Percentiles rank a stretch among this genome's conserved stretches.
Evolutionary conservation across 64 coral and sea anemone species (phyloP).

Genomic region (Montipora sp.): DNA sequence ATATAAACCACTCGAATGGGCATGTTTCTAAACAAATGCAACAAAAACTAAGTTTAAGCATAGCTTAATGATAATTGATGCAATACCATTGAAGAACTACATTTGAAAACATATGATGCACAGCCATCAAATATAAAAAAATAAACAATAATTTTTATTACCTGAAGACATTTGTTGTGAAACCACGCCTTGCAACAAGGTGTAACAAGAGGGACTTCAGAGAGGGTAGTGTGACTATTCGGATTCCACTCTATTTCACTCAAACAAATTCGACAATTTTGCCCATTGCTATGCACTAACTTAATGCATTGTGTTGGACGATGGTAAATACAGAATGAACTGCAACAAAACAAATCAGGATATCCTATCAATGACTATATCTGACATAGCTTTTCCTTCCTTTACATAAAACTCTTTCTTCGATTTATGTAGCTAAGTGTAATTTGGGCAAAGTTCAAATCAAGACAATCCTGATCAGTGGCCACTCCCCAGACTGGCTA

Average conservation of each 20-base stretch:
- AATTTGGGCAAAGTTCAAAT: too few species aligned
- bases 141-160: not conserved
- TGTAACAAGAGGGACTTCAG: constrained; percentile 40
- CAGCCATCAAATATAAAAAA: too few species aligned
- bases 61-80: not conserved
- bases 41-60: not conserved
- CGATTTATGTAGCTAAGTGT: too few species aligned
- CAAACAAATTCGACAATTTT: constrained; percentile 80
- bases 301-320: constrained; percentile 53
- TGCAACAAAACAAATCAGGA: constrained; percentile 15
- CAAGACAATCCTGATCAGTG: too few species aligned
- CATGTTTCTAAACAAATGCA: constrained; percentile 78
- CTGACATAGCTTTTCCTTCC: too few species aligned
- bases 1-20: constrained; percentile 81
- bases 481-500: too few species aligned
- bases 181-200: constrained; percentile 94
- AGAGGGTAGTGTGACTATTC: not conserved
- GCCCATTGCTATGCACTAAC: not conserved
- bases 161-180: constrained; percentile 87
- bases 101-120: too few species aligned
- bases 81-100: too few species aligned
- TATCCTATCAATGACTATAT: not conserved
- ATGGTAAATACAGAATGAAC: constrained; percentile 74
- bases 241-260: constrained; percentile 22
- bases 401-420: too few species aligned